Percentiles rank a stretch among this genome's conserved stretches.
These are phyloP conservation scores for Eumeta japonica DNA, from an alignment of 1,140 invertebrate genomes.

Conservation along the genomic window DNA sequence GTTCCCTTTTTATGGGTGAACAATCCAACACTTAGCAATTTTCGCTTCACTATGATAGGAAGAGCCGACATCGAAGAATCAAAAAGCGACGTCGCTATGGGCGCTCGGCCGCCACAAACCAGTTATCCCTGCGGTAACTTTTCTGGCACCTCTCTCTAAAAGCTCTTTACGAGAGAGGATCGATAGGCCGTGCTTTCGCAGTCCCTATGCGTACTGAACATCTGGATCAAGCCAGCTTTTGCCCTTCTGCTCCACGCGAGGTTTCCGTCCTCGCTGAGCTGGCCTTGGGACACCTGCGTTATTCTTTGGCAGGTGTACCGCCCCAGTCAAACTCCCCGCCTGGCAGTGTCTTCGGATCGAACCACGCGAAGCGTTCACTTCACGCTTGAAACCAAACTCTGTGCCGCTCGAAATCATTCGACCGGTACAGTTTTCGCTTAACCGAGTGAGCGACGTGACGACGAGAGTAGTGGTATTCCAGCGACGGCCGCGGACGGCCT, in stretches of 20 bases:
- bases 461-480: too few relatives aligned
- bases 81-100: conserved; percentile 83
- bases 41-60: conserved; percentile 85
- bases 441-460: too few relatives aligned
- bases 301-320: conserved; percentile 78
- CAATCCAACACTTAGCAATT: conserved; percentile 82
- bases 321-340: conserved; percentile 81
- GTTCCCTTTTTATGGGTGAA: conserved; percentile 73
- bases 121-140: conserved; percentile 86
- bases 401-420: conserved; percentile 9
- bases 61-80: conserved; percentile 84
- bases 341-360: conserved; percentile 68
- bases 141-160: conserved; percentile 79
- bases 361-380: conserved; percentile 36
- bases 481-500: too few relatives aligned
- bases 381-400: conserved; percentile 21
- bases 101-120: conserved; percentile 82
- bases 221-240: conserved; percentile 75
- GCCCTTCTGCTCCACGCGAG: conserved; percentile 81
- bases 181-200: conserved; percentile 78
- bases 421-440: conserved; percentile 53
- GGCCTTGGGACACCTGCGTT: conserved; percentile 84
- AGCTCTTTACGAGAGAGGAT: conserved; percentile 76
- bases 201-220: conserved; percentile 65
- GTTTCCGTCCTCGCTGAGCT: conserved; percentile 83